Percentiles rank a stretch among this genome's conserved stretches.
phyloP scores from a whole-genome alignment of 2,797 vertebrate species.

The Myiotriccus ornatus region DNA sequence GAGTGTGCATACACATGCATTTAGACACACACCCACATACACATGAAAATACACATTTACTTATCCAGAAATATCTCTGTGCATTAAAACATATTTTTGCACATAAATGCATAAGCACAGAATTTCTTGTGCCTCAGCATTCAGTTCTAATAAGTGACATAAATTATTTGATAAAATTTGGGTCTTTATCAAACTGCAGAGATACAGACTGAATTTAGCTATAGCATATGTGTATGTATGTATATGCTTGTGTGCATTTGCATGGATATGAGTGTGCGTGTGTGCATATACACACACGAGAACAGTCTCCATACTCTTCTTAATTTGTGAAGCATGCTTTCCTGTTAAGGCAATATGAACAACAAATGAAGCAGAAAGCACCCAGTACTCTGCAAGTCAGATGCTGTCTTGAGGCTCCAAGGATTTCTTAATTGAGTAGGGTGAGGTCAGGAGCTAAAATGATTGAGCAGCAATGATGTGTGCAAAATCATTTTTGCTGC shows the following conservation, averaged over 20 bases:
- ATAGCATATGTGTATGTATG: rapidly evolving
- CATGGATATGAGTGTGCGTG: rapidly evolving
- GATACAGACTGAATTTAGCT: not conserved
- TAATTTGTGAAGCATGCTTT: not conserved
- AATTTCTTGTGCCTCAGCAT: not conserved
- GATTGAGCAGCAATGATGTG: conserved; percentile 6
- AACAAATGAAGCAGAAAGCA: conserved; percentile 35
- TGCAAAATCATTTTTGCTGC: not conserved
- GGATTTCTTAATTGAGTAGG: conserved; percentile 44
- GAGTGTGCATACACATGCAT: not conserved
- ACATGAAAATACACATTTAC: not conserved
- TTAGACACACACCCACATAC: not conserved
- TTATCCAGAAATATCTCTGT: not conserved
- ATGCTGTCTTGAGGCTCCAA: conserved; percentile 8
- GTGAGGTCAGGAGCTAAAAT: conserved; percentile 37
- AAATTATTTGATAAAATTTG: not conserved
- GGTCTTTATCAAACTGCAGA: not conserved
- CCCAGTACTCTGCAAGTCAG: not conserved
- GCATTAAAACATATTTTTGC: not conserved
- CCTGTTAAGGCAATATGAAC: not conserved
- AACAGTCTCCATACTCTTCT: not conserved
- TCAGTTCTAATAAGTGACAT: not conserved
- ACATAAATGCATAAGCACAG: not conserved
- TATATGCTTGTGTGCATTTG: rapidly evolving
- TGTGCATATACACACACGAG: rapidly evolving